Percentiles rank a stretch among this genome's conserved stretches.
These are phyloP conservation scores for Epicampocera succincta DNA, from an alignment of 2,888 invertebrate species.

Conservation along the genomic window DNA sequence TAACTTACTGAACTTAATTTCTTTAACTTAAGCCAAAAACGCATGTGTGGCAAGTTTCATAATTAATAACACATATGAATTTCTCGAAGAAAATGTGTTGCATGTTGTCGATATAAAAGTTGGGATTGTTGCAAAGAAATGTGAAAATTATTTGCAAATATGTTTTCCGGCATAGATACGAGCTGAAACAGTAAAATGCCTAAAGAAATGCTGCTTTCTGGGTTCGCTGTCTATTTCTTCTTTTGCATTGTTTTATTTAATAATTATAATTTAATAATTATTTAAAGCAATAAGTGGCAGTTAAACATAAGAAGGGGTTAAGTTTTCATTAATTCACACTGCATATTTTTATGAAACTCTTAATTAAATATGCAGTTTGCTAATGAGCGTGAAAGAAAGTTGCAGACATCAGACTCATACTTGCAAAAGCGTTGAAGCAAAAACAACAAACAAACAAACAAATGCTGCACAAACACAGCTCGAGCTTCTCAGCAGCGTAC, in stretches of 20 bases:
- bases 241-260: conserved; percentile 43
- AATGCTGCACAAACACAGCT: background rate
- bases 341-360: conserved; percentile 54
- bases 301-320: conserved; percentile 65
- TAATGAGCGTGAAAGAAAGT: conserved; percentile 56
- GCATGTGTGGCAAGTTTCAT: conserved; percentile 55
- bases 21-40: background rate
- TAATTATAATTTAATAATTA: conserved; percentile 62
- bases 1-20: conserved; percentile 58
- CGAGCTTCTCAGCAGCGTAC: conserved; percentile 7
- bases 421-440: conserved; percentile 10
- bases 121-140: conserved; percentile 50
- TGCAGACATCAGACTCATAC: conserved; percentile 27
- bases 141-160: conserved; percentile 58
- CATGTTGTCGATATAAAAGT: conserved; percentile 46
- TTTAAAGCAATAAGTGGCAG: conserved; percentile 28
- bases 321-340: conserved; percentile 68
- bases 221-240: conserved; percentile 16
- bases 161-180: conserved; percentile 61
- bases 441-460: background rate
- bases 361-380: conserved; percentile 31
- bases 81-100: conserved; percentile 50
- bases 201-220: conserved; percentile 35
- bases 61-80: conserved; percentile 20
- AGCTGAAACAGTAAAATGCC: background rate